These are phyloP conservation scores for Grammatotria lemairii DNA, from an alignment of 2,113 vertebrate genomes.

Conservation along the genomic window DNA sequence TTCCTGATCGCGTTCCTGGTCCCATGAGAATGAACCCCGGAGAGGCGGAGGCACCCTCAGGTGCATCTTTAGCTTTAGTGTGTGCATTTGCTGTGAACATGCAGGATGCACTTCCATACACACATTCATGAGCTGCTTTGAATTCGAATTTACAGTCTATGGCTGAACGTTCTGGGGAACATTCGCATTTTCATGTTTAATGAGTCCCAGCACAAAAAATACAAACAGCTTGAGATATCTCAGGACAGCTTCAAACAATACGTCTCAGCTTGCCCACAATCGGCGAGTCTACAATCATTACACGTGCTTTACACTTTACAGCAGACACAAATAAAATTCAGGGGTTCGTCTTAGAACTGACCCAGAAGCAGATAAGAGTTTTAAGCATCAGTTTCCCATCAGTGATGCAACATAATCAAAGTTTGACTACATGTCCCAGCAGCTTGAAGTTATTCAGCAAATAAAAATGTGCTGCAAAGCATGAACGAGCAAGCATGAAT, in stretches of 20 bases:
- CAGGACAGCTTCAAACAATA: background rate
- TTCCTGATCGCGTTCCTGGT: background rate
- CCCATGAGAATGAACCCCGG: background rate
- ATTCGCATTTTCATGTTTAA: background rate
- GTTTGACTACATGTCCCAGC: background rate
- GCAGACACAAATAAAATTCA: background rate
- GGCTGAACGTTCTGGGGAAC: background rate
- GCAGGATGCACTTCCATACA: background rate
- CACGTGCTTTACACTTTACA: background rate
- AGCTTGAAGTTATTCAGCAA: background rate
- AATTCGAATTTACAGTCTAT: background rate
- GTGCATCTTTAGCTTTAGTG: background rate
- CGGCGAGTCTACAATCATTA: rapidly evolving
- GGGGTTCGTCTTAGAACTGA: background rate
- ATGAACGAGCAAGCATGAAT: background rate
- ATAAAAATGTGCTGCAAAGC: background rate
- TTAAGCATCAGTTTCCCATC: background rate
- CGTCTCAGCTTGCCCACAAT: background rate
- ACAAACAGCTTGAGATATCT: background rate
- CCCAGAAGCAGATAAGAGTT: background rate
- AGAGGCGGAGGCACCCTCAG: background rate
- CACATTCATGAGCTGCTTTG: background rate
- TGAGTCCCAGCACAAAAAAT: background rate
- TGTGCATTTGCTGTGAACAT: background rate
- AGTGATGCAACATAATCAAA: background rate